Percentiles rank a stretch among this genome's conserved stretches.
Conservation (phyloP, 2,113 vertebrate genomes). For the Smithornis capensis region DNA sequence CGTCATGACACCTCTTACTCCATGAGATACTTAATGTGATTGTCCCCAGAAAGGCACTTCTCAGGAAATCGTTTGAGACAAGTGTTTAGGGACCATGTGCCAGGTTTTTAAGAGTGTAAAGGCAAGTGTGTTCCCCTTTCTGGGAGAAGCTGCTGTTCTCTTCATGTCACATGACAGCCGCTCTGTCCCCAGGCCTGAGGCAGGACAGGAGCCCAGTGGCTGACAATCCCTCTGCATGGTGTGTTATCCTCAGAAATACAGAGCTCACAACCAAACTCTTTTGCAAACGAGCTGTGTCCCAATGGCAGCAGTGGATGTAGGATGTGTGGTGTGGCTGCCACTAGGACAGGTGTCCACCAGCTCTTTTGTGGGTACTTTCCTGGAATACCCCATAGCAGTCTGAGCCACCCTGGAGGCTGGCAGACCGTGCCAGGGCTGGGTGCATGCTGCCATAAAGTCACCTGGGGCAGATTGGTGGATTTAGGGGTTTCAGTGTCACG, state of each 20-base stretch:
- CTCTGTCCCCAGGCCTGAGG: not conserved
- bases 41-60: not conserved
- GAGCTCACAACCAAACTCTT: not conserved
- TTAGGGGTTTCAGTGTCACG: not conserved
- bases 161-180: not conserved
- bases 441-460: not conserved
- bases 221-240: not conserved
- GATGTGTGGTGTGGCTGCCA: not conserved
- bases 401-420: not conserved
- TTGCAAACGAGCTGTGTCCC: not conserved
- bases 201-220: not conserved
- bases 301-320: not conserved
- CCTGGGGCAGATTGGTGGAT: not conserved
- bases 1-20: not conserved
- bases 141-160: not conserved
- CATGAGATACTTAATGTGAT: not conserved
- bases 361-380: not conserved
- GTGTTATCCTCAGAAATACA: not conserved
- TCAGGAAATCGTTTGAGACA: not conserved
- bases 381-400: not conserved
- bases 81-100: fast-evolving
- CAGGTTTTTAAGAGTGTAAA: not conserved
- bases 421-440: not conserved
- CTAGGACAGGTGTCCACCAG: too few species aligned
- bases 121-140: not conserved